A percentile compares a stretch with the other conserved stretches of the same genome.
Evolutionary conservation across 2,888 invertebrate genomes (phyloP).

Genomic region (Lissonota sp.): DNA sequence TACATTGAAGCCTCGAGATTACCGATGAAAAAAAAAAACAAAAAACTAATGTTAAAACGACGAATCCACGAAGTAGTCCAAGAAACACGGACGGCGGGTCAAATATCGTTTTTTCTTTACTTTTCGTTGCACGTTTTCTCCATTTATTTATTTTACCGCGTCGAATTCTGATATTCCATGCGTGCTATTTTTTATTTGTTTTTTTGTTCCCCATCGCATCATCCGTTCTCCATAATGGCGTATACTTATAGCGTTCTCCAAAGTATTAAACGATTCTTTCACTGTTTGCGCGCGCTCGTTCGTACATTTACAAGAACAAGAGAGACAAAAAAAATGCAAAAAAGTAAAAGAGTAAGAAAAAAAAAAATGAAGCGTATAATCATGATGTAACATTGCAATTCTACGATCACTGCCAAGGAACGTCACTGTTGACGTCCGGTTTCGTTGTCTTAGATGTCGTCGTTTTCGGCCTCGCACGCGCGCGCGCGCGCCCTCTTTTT

Average conservation of each 20-base stretch:
- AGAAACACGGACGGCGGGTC: conserved; percentile 67
- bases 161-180: neutral
- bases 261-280: conserved; percentile 24
- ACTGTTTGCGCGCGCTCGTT: conserved; percentile 48
- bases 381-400: conserved; percentile 74
- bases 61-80: conserved; percentile 29
- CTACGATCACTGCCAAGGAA: conserved; percentile 82
- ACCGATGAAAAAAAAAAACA: neutral
- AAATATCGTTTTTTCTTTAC: conserved; percentile 12
- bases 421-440: conserved; percentile 79
- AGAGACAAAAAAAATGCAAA: conserved; percentile 24
- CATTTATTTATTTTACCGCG: conserved; percentile 1
- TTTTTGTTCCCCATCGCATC: neutral
- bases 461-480: conserved; percentile 68
- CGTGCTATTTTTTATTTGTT: neutral
- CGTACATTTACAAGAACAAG: conserved; percentile 45
- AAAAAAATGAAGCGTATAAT: conserved; percentile 54
- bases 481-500: conserved; percentile 37
- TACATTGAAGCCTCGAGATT: conserved; percentile 36
- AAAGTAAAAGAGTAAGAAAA: conserved; percentile 34
- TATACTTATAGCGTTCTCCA: conserved; percentile 23
- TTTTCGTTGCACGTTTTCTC: conserved; percentile 7
- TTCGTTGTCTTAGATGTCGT: conserved; percentile 74
- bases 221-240: conserved; percentile 7
- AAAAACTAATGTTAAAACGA: conserved; percentile 5